These are phyloP conservation scores for Lissocephala sabroskyi DNA, from an alignment of 2,888 invertebrate genomes.

Conservation along the genomic window DNA sequence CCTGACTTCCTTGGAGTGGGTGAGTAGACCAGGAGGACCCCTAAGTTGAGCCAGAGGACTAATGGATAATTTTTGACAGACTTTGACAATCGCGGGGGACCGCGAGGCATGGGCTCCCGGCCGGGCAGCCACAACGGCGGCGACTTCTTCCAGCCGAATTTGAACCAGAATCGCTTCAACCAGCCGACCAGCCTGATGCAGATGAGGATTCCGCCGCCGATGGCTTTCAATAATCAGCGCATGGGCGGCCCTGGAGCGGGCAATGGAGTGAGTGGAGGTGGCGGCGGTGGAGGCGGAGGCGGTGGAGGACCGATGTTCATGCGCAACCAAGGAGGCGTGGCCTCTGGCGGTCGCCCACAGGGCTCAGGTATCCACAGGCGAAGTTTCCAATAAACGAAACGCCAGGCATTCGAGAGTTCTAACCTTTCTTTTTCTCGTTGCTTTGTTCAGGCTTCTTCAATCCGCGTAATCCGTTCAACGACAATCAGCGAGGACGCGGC, in stretches of 20 bases:
- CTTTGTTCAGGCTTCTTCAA: conserved; percentile 60
- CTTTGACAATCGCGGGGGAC: conserved; percentile 60
- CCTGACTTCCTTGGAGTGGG: conserved; percentile 69
- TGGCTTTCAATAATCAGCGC: conserved; percentile 67
- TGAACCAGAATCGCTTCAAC: conserved; percentile 70
- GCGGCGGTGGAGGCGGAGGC: conserved; percentile 41
- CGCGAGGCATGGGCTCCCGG: conserved; percentile 39
- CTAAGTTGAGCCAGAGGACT: background rate
- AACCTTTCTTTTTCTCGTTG: too few species aligned
- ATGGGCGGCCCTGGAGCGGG: conserved; percentile 56
- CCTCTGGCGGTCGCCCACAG: conserved; percentile 52
- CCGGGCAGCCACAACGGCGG: conserved; percentile 52
- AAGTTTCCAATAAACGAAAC: background rate
- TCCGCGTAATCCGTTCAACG: conserved; percentile 65
- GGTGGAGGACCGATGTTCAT: conserved; percentile 48
- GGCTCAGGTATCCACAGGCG: conserved; percentile 49
- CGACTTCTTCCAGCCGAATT: conserved; percentile 66
- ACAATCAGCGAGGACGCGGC: conserved; percentile 53
- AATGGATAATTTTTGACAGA: conserved; percentile 33
- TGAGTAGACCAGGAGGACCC: too few species aligned
- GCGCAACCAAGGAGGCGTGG: conserved; percentile 42
- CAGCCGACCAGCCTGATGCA: conserved; percentile 70
- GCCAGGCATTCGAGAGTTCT: too few species aligned
- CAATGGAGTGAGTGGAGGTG: conserved; percentile 34
- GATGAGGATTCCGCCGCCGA: conserved; percentile 70